Evolutionary conservation across 2,888 invertebrate genomes (phyloP), one percentile per base, ranked within the genome.

Genomic region (Dinocampus coccinellae): DNA sequence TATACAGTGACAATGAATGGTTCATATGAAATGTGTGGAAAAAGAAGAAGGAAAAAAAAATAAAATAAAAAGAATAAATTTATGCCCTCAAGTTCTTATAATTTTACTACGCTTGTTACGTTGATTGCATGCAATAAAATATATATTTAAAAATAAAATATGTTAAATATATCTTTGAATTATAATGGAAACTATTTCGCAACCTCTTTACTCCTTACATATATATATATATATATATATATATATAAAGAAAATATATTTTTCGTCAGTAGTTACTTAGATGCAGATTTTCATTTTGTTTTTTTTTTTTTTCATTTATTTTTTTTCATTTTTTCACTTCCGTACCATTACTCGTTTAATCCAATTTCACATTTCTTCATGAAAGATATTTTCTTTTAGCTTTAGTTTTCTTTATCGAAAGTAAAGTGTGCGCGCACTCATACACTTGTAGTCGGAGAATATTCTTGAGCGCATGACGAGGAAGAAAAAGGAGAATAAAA

Each of bases 81-180:
- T 4, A 74, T 60, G 70, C 73, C 74, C 69, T 74, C 58, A 75
- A 76, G 73, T 75, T 75, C 74, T 75, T 74, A 73, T 75, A 75
- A 78, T 72, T 72, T 73, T 65, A 68, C 74, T 67, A 76, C 75
- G 73, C 73, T 74, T 75, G 75, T 72, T n/a, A 69, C 70, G 73
- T 70, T 69, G 71, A 76, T 71, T 77, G 72, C 62, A 62, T 62
- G 39, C 36, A 53, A 58, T 53, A 67, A 69, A 6, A 9, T 16
- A 6, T 16, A 47, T n/a, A 75, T 76, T 76, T 70, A 72, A 72
- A 75, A 72, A n/a, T 76, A 73, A 74, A 78, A 76, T 77, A 76
- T 70, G 65, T 52, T 62, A 7, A 16, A 47, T 47, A 16, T 39
- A 47, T 9, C 16, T 58, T n/a, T 57, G 20, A 7, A 57, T 4